phyloP scores from a whole-genome alignment of 2,888 invertebrate species.

The Trichogramma evanescens region DNA sequence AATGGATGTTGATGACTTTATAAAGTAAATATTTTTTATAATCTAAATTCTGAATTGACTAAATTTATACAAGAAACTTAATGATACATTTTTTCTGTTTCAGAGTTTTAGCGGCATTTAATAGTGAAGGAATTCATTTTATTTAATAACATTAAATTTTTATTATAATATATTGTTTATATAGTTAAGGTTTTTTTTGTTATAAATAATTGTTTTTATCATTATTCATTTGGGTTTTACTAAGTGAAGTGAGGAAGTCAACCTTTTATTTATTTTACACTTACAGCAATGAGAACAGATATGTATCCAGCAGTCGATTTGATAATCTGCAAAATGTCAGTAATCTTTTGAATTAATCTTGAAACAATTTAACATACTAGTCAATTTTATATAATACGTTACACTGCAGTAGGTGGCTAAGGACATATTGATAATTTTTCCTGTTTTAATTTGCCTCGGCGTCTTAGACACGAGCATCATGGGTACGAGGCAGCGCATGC shows the following conservation, averaged over 20 bases:
- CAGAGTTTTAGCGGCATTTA: slow-evolving; percentile 77
- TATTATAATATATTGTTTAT: not conserved
- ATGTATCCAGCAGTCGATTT: slow-evolving; percentile 1
- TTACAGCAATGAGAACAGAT: not conserved
- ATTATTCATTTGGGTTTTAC: too few relatives aligned
- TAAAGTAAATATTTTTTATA: slow-evolving; percentile 51
- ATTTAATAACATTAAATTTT: slow-evolving; percentile 43
- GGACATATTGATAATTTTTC: slow-evolving; percentile 2
- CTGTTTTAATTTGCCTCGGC: slow-evolving; percentile 3
- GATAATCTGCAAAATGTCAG: not conserved
- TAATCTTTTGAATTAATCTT: too few relatives aligned
- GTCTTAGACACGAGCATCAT: slow-evolving; percentile 1
- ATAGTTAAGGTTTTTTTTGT: not conserved
- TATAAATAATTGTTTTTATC: not conserved
- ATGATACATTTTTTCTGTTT: slow-evolving; percentile 32
- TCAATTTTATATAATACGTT: not conserved
- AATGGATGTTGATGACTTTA: slow-evolving; percentile 96
- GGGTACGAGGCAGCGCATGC: not conserved
- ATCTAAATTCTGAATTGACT: not conserved
- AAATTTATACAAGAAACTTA: not conserved
- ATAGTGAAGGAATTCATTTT: slow-evolving; percentile 90
- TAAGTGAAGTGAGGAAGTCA: too few relatives aligned
- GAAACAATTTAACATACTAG: too few relatives aligned
- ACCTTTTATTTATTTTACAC: not conserved
- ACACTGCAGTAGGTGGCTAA: slow-evolving; percentile 4